Conservation (phyloP, 2,797 vertebrate species). For the Lepidocolaptes lacrymiger region DNA sequence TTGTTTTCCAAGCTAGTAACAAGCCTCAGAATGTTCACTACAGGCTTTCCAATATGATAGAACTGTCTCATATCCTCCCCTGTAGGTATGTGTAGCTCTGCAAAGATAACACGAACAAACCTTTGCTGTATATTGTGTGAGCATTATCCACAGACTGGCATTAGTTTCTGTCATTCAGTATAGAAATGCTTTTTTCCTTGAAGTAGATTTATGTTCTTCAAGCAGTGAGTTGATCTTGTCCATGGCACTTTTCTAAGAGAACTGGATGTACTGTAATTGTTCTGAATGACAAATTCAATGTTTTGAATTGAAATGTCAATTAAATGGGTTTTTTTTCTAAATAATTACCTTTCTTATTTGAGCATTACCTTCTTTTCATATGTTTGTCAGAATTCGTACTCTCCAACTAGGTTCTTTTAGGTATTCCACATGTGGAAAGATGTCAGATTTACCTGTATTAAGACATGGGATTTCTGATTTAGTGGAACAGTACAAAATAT, state of each 20-base stretch:
- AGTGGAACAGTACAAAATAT: accelerated
- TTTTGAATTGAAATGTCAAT: too few relatives aligned
- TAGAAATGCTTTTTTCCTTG: not conserved
- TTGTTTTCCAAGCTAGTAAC: not conserved
- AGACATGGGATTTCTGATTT: not conserved
- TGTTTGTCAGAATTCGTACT: not conserved
- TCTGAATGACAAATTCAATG: not conserved
- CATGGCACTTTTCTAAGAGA: not conserved
- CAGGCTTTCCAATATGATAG: not conserved
- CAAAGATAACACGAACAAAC: not conserved
- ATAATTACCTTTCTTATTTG: not conserved
- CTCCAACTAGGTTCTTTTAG: not conserved
- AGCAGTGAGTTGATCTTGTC: not conserved
- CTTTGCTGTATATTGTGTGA: not conserved
- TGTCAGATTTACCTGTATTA: not conserved
- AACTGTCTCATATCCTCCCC: not conserved
- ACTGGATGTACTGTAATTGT: not conserved
- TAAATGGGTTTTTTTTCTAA: not conserved
- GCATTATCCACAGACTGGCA: not conserved
- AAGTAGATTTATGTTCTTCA: not conserved
- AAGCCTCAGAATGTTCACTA: not conserved
- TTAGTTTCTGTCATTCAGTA: not conserved
- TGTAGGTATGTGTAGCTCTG: not conserved
- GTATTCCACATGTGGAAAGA: accelerated
- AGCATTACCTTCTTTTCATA: not conserved